Evolutionary conservation across 2,888 invertebrate species (phyloP).

Genomic region (Troides oblongomaculatus): DNA sequence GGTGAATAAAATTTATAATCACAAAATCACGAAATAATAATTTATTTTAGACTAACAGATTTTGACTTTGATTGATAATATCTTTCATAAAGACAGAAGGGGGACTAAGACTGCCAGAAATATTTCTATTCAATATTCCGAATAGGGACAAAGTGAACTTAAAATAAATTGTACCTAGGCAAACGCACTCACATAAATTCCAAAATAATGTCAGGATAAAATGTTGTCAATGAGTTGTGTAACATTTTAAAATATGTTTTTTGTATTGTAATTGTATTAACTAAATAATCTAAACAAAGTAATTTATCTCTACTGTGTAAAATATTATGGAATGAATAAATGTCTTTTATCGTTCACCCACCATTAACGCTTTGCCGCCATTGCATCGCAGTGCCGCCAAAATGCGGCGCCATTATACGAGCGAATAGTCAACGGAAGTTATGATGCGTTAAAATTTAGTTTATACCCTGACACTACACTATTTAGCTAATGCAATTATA

Average conservation of each 20-base stretch:
- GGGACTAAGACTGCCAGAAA: slow-evolving; percentile 3
- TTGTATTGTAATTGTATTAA: background rate
- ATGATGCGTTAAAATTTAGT: slow-evolving; percentile 79
- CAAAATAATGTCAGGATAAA: no score
- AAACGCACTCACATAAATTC: no score
- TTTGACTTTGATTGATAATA: slow-evolving; percentile 16
- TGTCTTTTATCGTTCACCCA: slow-evolving; percentile 67
- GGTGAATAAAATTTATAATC: background rate
- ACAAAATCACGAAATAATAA: background rate
- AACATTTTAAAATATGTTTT: background rate
- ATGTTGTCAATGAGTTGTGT: no score
- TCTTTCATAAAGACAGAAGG: background rate
- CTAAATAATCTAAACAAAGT: background rate
- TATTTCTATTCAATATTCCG: background rate
- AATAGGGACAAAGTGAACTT: no score
- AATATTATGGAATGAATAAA: slow-evolving; percentile 58
- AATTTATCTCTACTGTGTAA: slow-evolving; percentile 22
- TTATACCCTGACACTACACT: slow-evolving; percentile 71
- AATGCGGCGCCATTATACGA: slow-evolving; percentile 75
- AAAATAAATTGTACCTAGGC: no score
- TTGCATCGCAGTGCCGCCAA: slow-evolving; percentile 60
- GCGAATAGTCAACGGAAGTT: slow-evolving; percentile 71
- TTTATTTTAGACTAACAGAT: background rate
- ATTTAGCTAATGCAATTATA: slow-evolving; percentile 63
- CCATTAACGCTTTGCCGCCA: slow-evolving; percentile 59